A percentile compares a stretch with the other conserved stretches of the same genome.
Evolutionary conservation across 2,888 invertebrate genomes (phyloP).

Genomic region (Oscheius onirici): DNA sequence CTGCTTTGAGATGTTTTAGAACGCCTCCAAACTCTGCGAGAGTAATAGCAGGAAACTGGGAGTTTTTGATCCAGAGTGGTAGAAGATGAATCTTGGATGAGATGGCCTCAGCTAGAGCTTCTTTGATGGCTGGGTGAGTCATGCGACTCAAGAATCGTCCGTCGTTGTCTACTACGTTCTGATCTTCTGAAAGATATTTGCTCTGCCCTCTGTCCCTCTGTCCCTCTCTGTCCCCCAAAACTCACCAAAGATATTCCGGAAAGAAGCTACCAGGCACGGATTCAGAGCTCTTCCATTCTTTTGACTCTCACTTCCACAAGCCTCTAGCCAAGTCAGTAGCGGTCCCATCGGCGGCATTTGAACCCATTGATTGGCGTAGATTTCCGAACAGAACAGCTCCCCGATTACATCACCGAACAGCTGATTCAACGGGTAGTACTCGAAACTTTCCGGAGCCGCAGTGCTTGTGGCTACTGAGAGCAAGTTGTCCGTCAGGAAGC

Average conservation of each 20-base stretch:
- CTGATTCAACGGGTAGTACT: constrained; percentile 12
- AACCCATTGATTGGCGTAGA: constrained; percentile 20
- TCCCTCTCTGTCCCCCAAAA: too few relatives aligned
- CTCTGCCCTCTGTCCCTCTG: too few relatives aligned
- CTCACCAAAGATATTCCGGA: constrained; percentile 14
- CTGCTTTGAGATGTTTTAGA: neutral
- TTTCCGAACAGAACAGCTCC: constrained; percentile 23
- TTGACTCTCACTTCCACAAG: neutral
- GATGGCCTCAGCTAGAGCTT: neutral
- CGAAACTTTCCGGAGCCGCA: constrained; percentile 7
- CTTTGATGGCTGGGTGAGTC: constrained; percentile 3
- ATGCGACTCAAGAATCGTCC: neutral
- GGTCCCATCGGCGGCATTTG: constrained; percentile 17
- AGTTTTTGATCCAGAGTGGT: constrained; percentile 16
- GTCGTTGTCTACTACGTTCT: too few relatives aligned
- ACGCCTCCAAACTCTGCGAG: constrained; percentile 5
- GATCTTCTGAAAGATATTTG: too few relatives aligned
- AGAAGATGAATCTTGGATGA: neutral
- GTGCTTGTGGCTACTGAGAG: constrained; percentile 20
- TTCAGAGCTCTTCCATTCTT: neutral
- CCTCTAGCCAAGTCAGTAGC: neutral
- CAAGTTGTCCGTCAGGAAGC: constrained; percentile 7
- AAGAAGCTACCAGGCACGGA: neutral
- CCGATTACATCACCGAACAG: constrained; percentile 19
- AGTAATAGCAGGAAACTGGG: constrained; percentile 10